Evolutionary conservation across 2,797 vertebrate genomes (phyloP), one percentile per base, ranked within the genome.

Genomic region (Lagodon rhomboides): DNA sequence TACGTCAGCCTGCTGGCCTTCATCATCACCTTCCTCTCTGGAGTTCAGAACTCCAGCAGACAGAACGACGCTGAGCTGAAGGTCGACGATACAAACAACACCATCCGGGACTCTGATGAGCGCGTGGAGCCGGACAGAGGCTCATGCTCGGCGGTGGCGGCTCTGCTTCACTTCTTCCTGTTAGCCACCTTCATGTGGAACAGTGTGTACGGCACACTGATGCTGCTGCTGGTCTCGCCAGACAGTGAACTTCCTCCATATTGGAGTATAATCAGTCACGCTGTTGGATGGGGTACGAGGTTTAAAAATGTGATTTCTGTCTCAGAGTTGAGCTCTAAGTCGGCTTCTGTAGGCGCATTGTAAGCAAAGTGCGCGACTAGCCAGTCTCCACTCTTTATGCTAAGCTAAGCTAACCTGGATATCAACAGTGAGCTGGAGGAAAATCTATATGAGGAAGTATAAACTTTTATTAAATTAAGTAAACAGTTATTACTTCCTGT

Each of bases 1-100:
- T 96, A 88, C 27, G 7, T 69, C 43, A 94, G 94, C 8, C 84
- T 96, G 92, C 80, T 95, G 25, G 77, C 94, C 80, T 96, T 96
- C 84, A 96, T 95, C 83, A 90, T 95, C 44, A 87, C 94, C 84
- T 96, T 96, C 75, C 68, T 96, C 72, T 85, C 87, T 55, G 95
- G 95, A 50, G 94, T 90, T 13, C 83, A 93, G 68, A 96, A 95
- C 59, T 38, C 82, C 11, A 12, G n/a, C 53, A 10, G 18, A 8
- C 80, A 67, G 22, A 16, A 0, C 2, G 0, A 1, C 0, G 1
- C 1, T 1, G 0, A 46, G 5, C 3, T 1, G 1, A 1, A 41
- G 9, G 20, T 58, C 9, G n/a, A 4, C 0, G 13, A 6, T 1
- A 5, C 6, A 0, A 0, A 3, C 4, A 87, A 80, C 12, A 0